Evolutionary conservation across 2,797 vertebrate genomes (phyloP).

Genomic region (Melopsittacus undulatus): DNA sequence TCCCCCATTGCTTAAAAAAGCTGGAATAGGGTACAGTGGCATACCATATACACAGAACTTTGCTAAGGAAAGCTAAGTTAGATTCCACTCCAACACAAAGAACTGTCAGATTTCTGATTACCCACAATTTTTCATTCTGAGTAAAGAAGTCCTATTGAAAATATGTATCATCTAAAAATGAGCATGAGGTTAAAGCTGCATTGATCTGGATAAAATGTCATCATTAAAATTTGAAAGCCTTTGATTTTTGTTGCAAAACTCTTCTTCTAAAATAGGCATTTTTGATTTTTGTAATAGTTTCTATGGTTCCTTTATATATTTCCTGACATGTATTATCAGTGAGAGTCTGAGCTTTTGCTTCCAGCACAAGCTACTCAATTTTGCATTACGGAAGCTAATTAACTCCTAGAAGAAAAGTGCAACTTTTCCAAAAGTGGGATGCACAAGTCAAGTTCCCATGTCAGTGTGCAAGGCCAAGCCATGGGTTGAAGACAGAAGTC

Average conservation of each 20-base stretch:
- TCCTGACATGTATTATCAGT: not conserved
- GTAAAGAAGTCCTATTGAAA: not conserved
- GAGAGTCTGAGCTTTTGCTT: not conserved
- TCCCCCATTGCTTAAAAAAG: not conserved
- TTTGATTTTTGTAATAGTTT: not conserved
- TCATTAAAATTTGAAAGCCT: not conserved
- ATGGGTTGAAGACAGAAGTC: not conserved
- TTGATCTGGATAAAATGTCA: not conserved
- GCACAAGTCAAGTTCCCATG: not conserved
- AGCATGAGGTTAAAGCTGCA: not conserved
- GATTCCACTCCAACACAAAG: not conserved
- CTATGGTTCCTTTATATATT: not conserved
- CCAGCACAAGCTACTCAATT: not conserved
- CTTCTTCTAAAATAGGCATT: not conserved
- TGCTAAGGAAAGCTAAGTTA: not conserved
- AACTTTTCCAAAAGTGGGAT: not conserved
- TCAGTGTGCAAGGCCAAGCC: not conserved
- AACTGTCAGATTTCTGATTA: not conserved
- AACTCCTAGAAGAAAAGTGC: not conserved
- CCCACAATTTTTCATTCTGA: not conserved
- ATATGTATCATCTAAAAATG: not conserved
- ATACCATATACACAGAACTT: not conserved
- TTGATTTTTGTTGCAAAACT: not conserved
- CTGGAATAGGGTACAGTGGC: not conserved
- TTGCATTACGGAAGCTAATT: not conserved